Base-by-base conservation (phyloP, 2,888 invertebrate species). In the Elysia crispata region DNA sequence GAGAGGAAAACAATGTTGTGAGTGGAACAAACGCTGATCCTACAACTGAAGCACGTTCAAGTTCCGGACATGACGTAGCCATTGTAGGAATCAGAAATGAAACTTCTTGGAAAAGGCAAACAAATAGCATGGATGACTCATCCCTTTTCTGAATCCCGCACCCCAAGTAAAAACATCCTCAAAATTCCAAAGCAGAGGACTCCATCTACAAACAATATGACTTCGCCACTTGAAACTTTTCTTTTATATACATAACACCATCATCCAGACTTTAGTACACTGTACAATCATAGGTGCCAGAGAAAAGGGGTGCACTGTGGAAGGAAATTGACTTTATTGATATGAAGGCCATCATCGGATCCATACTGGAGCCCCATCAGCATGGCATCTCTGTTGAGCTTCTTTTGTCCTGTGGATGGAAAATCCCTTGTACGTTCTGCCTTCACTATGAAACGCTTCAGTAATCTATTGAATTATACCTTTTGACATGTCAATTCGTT, bases 341-440 rank as follows among this genome's bases (percentile, higher is more conserved):
- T 20, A 60, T 77, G 31, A 50, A 77, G 60, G 70, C 77, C 8
- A 62, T 72, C n/a, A 72, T 78, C 20, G 64, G 62, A 30, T 78
- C 18, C 60, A 49, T 30, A 23, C 60, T 25, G 78, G 78, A 15
- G 60, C 72, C 18, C 60, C 54, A 70, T 28, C 70, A 72, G 31
- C 57, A 70, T 54, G 60, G 23, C 33, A 13, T 49, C 20, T 57
- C 70, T 23, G 18, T 72, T 11, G 64, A 72, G 28, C 25, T 78
- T 60, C 72, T 78, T 31, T 78, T 78, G 60, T 69, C 76, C 54
- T 28, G 67, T 72, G 28, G 25, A 78, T 72, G 78, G 78, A 60
- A 70, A 72, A 23, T 30, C 72, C 8, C 25, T 72, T 25, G 60
- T 78, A 49, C 54, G 57, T 30, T 54, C 57, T 57, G 57, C 74